phyloP scores from a whole-genome alignment of 2,888 invertebrate genomes.

The Eupelmus urozonus region DNA sequence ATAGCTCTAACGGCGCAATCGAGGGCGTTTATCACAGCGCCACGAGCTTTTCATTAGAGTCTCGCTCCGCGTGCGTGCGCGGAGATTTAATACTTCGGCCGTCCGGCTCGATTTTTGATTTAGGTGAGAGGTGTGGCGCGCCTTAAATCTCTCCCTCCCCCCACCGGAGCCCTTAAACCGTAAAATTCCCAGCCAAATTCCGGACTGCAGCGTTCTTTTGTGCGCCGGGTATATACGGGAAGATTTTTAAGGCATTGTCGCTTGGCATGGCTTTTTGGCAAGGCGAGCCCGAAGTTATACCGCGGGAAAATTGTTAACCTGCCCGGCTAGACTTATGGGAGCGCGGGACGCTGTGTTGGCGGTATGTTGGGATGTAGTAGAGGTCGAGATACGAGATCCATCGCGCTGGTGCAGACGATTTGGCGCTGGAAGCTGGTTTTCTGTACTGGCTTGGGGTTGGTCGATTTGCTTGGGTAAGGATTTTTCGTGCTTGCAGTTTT shows the following conservation, averaged over 20 bases:
- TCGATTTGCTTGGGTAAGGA: too few species aligned
- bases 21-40: too few species aligned
- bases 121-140: neutral
- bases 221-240: too few species aligned
- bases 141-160: constrained; percentile 15
- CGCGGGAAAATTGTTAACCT: constrained; percentile 32
- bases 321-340: neutral
- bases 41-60: too few species aligned
- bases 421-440: neutral
- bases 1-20: too few species aligned
- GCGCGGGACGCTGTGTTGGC: too few species aligned
- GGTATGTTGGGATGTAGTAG: too few species aligned
- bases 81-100: neutral
- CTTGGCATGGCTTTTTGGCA: constrained; percentile 36
- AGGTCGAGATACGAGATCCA: neutral
- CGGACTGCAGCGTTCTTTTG: too few species aligned
- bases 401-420: neutral
- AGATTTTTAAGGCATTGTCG: constrained; percentile 2
- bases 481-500: too few species aligned
- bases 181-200: too few species aligned
- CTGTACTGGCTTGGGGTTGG: too few species aligned
- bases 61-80: neutral
- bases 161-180: too few species aligned
- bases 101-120: constrained; percentile 19
- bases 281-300: neutral